A percentile compares a stretch with the other conserved stretches of the same genome.
Evolutionary conservation across 2,888 invertebrate genomes (phyloP).

Genomic region (Xylocampa areola): DNA sequence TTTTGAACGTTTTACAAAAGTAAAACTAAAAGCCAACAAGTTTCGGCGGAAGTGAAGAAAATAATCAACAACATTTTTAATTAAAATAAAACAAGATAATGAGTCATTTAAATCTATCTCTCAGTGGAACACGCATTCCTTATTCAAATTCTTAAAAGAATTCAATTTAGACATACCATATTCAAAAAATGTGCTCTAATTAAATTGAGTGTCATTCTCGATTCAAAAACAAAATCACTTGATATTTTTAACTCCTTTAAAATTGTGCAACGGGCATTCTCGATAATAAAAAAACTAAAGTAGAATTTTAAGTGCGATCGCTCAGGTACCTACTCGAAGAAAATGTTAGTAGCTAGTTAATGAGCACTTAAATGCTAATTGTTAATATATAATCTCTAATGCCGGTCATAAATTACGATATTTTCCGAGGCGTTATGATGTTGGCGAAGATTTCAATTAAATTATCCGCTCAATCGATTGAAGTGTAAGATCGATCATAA

Average conservation of each 20-base stretch:
- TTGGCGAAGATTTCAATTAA: conserved; percentile 24
- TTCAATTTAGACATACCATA: conserved; percentile 38
- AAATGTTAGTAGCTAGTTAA: conserved; percentile 40
- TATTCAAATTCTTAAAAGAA: conserved; percentile 38
- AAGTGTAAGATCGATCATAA: conserved; percentile 30
- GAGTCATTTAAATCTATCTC: conserved; percentile 29
- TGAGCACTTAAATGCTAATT: conserved; percentile 45
- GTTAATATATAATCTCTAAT: conserved; percentile 22
- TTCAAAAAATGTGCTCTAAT: conserved; percentile 45
- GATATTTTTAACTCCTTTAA: conserved; percentile 29
- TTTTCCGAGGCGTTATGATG: conserved; percentile 38
- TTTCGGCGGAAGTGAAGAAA: conserved; percentile 14
- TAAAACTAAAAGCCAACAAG: neutral
- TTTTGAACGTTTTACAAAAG: too few species aligned
- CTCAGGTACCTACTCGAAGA: conserved; percentile 21
- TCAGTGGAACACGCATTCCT: conserved; percentile 33
- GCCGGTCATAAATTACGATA: conserved; percentile 18
- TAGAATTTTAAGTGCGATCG: conserved; percentile 41
- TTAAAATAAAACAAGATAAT: conserved; percentile 26
- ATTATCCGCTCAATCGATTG: conserved; percentile 26
- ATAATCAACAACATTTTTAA: conserved; percentile 25
- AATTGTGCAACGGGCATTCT: conserved; percentile 18
- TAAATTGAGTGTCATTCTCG: conserved; percentile 43
- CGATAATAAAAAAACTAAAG: conserved; percentile 13
- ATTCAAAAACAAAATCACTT: conserved; percentile 26